Base-by-base conservation (phyloP, 2,113 vertebrate species). In the Emberiza fucata region DNA sequence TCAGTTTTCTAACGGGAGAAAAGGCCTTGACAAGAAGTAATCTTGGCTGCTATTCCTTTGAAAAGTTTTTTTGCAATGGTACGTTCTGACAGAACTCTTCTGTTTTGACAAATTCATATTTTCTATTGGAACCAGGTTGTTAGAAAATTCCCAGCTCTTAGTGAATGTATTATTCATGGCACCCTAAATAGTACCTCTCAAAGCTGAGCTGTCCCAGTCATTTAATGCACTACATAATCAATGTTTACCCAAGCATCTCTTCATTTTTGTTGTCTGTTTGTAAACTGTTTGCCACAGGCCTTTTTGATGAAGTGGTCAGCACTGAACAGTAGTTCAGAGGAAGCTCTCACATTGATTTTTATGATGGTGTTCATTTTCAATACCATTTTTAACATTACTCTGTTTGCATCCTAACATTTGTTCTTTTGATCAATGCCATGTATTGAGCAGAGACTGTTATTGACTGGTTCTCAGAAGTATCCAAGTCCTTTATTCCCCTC, bases 331-430 rank as follows among this genome's bases (percentile, higher is more conserved):
- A 11, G 39, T 90, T 94, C 59, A 60, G 64, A 77, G 59, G 59
- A 92, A 87, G 56, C 13, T 61, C 33, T 86, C 21, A 66, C 81
- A 72, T 89, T 92, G 93, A 95, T 94, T 92, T 94, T 68, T 86
- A 54, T 54, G 28, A 78, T 33, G 18, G 45, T 70, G 59, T 65
- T 95, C 4, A 0, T 69, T 95, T 94, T 91, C 85, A 90, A 13
- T 73, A 83, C 59, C 0, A 0, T 87, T 92, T 92, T 77, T 88
- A 87, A 47, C 71, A 72, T 54, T 11, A 1, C 31, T 65, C 70
- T 2, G 10, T 81, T 94, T 84, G 63, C 90, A 91, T 96, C 64
- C 68, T 63, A 90, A 66, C 29, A 14, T 94, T 89, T 14, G 9
- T 66, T 78, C 60, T 88, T 95, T 92, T 90, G 92, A 93, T 91